These are phyloP conservation scores for Psephotus haematonotus DNA, from an alignment of 2,113 vertebrate species.

Conservation along the genomic window DNA sequence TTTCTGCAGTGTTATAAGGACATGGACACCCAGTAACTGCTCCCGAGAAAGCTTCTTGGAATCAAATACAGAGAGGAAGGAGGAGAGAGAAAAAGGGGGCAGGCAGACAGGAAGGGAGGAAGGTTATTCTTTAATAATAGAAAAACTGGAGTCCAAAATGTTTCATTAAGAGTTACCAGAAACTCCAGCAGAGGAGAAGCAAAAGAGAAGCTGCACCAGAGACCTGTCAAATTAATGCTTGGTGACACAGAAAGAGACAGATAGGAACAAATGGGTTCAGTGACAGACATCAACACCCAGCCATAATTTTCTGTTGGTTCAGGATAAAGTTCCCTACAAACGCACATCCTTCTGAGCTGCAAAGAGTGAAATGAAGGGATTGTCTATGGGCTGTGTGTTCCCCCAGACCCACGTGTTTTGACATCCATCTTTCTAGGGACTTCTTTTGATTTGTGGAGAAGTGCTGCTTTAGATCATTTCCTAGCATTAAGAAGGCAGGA, in stretches of 20 bases:
- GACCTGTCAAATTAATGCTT: not conserved
- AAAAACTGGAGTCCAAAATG: not conserved
- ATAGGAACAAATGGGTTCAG: not conserved
- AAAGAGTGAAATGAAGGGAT: not conserved
- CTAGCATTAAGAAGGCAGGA: not conserved
- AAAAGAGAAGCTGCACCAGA: not conserved
- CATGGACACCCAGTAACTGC: rapidly evolving
- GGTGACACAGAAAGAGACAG: not conserved
- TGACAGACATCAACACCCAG: not conserved
- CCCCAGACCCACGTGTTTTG: not conserved
- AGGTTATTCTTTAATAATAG: not conserved
- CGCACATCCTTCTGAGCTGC: not conserved
- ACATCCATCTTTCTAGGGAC: not conserved
- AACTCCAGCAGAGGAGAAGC: not conserved
- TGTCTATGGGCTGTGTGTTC: not conserved
- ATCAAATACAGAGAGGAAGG: not conserved
- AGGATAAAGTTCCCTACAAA: not conserved
- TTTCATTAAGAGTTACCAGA: not conserved
- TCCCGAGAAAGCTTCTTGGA: not conserved
- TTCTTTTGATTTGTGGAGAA: not conserved
- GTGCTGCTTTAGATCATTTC: not conserved
- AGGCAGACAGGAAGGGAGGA: not conserved
- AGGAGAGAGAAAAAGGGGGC: not conserved
- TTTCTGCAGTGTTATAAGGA: not conserved
- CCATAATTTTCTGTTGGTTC: not conserved